phyloP scores from a whole-genome alignment of 2,797 vertebrate species.

The Menidia menidia region DNA sequence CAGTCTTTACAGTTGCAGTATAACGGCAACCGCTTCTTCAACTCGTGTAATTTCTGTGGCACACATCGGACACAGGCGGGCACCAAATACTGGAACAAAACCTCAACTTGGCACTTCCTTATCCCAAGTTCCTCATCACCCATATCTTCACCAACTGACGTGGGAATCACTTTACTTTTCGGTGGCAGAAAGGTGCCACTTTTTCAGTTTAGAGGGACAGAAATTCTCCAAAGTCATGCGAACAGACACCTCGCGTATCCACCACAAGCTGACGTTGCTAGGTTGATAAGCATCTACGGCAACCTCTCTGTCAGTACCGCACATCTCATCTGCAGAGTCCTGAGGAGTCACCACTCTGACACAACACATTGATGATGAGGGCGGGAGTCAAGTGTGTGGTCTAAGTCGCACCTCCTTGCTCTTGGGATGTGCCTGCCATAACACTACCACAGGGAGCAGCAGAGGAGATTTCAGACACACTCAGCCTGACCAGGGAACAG shows the following conservation, averaged over 20 bases:
- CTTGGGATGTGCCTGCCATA: constrained; percentile 68
- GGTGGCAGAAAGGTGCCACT: constrained; percentile 60
- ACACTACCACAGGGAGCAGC: constrained; percentile 78
- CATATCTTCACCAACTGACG: constrained; percentile 67
- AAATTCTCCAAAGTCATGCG: constrained; percentile 61
- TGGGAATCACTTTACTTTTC: constrained; percentile 65
- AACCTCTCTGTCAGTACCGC: constrained; percentile 67
- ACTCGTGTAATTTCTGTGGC: constrained; percentile 59
- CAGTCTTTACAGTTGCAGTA: constrained; percentile 60
- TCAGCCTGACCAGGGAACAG: constrained; percentile 76
- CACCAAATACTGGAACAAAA: constrained; percentile 77
- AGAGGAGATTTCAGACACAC: constrained; percentile 79
- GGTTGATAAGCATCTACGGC: constrained; percentile 63
- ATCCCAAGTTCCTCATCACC: constrained; percentile 71
- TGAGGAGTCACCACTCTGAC: constrained; percentile 71
- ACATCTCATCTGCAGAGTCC: constrained; percentile 74
- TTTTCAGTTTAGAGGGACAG: constrained; percentile 68
- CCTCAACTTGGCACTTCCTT: constrained; percentile 74
- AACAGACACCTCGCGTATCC: constrained; percentile 76
- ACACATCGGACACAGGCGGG: constrained; percentile 80
- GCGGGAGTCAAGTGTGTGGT: constrained; percentile 68
- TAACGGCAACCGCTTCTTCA: constrained; percentile 72
- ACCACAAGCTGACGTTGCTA: constrained; percentile 68
- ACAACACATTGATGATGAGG: constrained; percentile 73
- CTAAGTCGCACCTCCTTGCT: constrained; percentile 69